Base-by-base conservation (phyloP, 2,888 invertebrate genomes). In the Lysandra bellargus region DNA sequence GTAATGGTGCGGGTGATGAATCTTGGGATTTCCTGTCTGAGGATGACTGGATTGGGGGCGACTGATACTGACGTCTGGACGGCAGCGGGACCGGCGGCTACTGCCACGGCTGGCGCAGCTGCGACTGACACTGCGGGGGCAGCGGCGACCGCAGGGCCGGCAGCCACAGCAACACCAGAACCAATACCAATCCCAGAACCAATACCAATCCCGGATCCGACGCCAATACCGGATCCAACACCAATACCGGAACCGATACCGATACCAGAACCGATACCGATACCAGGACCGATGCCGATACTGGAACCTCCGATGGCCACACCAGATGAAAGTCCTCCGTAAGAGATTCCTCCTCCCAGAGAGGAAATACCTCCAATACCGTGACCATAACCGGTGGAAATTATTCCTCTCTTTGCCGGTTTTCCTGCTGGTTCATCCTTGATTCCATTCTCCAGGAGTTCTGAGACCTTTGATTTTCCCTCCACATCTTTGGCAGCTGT, bases 1-100 rank as follows among this genome's bases (percentile, higher is more conserved):
- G 94, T 95, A 79, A 95, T 91, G 0, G 94, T 94, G 80, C 94
- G 89, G 1, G 93, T 93, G 79, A 94, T 92, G 82, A 85, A 93
- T 77, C 93, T 88, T 0, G 94, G 93, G 1, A 94, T 89, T 85
- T 94, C 94, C 83, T 94, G 93, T 4, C 94, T 87, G 3, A 94
- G 84, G 49, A 94, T 90, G 14, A 94, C 93, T 5, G 94, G 94
- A 83, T 94, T 94, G 0, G 94, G 94, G 82, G 90, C 89, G 1
- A 94, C 84, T 30, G 91, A 86, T 7, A 93, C 90, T 12, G 93
- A 90, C 6, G 92, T 92, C 82, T 92, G 92, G 9, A 92, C 91
- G 49, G 88, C 86, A 14, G 86, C 84, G 0, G 86, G 84, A 0
- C 83, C 82, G 0, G 80, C 83, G 0, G 83, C 83, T 0, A 83